Conservation (phyloP, 1,140 invertebrate species). For the Drosophila parvula region DNA sequence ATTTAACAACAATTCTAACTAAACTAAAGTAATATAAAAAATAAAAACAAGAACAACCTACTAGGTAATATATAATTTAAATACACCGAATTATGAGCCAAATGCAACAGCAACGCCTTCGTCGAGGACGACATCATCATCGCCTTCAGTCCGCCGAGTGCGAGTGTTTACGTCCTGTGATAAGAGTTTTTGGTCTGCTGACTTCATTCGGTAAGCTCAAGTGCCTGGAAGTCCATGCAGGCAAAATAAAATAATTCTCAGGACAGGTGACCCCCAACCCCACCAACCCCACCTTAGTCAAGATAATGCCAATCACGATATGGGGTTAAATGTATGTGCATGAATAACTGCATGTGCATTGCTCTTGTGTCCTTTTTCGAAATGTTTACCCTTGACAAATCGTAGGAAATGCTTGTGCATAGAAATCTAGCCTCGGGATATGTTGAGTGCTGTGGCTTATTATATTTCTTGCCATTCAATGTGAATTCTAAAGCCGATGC, state of each 20-base stretch:
- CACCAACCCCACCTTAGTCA: background rate
- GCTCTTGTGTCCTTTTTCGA: slow-evolving; percentile 26
- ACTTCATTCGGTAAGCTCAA: slow-evolving; percentile 81
- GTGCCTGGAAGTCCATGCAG: slow-evolving; percentile 41
- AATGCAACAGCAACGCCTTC: slow-evolving; percentile 59
- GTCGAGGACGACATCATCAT: slow-evolving; percentile 55
- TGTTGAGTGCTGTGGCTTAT: slow-evolving; percentile 44
- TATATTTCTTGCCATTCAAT: slow-evolving; percentile 35
- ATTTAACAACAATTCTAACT: background rate
- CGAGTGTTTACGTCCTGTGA: slow-evolving; percentile 80
- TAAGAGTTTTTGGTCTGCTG: slow-evolving; percentile 81
- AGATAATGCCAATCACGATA: slow-evolving; percentile 48
- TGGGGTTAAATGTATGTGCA: slow-evolving; percentile 34
- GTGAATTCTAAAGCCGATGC: slow-evolving; percentile 1
- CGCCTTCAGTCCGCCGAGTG: slow-evolving; percentile 73
- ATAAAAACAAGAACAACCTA: too few relatives aligned
- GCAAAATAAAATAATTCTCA: slow-evolving; percentile 50
- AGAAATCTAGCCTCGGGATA: slow-evolving; percentile 27
- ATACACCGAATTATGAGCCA: slow-evolving; percentile 51
- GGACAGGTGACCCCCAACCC: slow-evolving; percentile 32
- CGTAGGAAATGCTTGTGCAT: slow-evolving; percentile 34
- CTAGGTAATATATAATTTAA: background rate
- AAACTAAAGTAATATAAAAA: background rate
- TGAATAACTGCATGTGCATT: slow-evolving; percentile 16
- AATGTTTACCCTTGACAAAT: slow-evolving; percentile 45